These are phyloP conservation scores for Cepaea hortensis DNA, from an alignment of 2,888 invertebrate species.

Conservation along the genomic window DNA sequence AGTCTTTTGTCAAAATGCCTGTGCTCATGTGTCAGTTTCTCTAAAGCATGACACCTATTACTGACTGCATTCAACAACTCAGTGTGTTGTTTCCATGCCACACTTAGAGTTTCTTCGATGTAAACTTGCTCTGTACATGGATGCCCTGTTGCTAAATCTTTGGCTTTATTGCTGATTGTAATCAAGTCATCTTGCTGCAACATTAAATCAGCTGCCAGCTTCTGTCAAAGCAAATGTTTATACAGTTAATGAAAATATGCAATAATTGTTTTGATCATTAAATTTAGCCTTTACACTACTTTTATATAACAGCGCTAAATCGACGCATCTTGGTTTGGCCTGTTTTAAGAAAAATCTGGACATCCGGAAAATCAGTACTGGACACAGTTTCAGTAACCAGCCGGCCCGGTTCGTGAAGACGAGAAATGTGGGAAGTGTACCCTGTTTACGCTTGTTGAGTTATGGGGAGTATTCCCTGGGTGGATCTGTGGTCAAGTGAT, in stretches of 20 bases:
- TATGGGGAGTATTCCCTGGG: no score
- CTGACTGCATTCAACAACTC: slow-evolving; percentile 78
- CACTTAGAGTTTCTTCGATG: slow-evolving; percentile 84
- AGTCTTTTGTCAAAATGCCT: slow-evolving; percentile 86
- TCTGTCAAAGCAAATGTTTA: slow-evolving; percentile 45
- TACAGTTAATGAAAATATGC: not conserved
- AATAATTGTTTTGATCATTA: not conserved
- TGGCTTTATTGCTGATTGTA: slow-evolving; percentile 76
- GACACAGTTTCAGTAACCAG: no score
- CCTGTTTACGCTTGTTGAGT: no score
- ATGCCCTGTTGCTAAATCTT: slow-evolving; percentile 39
- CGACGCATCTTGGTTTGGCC: not conserved
- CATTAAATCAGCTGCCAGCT: slow-evolving; percentile 85
- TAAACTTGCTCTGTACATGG: slow-evolving; percentile 81
- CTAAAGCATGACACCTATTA: slow-evolving; percentile 81
- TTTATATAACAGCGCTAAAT: not conserved
- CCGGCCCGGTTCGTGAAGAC: no score
- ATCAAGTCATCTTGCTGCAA: slow-evolving; percentile 89
- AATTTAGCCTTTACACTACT: not conserved
- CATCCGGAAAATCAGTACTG: no score
- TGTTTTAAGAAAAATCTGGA: no score
- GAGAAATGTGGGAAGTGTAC: no score
- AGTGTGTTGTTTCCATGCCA: slow-evolving; percentile 85
- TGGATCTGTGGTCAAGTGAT: no score
- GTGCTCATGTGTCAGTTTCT: slow-evolving; percentile 81